These are phyloP conservation scores for Dorcus hopei DNA, from an alignment of 2,888 invertebrate species.

Conservation along the genomic window DNA sequence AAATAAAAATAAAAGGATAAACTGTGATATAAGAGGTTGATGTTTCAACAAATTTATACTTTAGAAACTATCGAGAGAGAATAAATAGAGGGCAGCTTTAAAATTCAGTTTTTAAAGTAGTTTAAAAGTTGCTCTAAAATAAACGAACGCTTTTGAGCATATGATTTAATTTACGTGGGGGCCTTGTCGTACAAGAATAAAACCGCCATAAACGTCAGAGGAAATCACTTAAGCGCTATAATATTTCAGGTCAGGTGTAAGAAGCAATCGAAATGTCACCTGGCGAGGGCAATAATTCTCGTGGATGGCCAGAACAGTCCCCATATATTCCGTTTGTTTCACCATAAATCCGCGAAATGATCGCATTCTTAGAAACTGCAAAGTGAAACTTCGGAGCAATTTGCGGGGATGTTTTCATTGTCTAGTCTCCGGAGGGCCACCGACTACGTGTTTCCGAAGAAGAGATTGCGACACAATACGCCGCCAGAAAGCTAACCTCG, in stretches of 20 bases:
- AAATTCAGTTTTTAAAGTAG: too few species aligned
- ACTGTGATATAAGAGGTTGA: too few species aligned
- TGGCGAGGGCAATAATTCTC: conserved; percentile 37
- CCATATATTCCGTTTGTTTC: conserved; percentile 43
- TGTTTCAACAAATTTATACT: too few species aligned
- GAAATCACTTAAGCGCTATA: conserved; percentile 29
- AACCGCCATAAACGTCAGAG: not conserved
- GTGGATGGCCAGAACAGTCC: conserved; percentile 33
- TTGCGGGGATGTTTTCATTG: conserved; percentile 39
- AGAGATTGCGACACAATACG: conserved; percentile 27
- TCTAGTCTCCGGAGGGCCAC: conserved; percentile 23
- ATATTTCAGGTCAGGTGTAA: conserved; percentile 43
- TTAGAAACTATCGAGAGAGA: too few species aligned
- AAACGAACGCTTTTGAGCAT: too few species aligned
- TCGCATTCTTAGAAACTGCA: conserved; percentile 40
- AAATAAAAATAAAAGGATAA: too few species aligned
- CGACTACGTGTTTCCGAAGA: conserved; percentile 23
- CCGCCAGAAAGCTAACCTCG: conserved; percentile 22
- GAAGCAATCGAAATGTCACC: conserved; percentile 43
- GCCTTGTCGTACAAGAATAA: too few species aligned
- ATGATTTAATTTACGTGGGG: too few species aligned
- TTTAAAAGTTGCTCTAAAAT: too few species aligned
- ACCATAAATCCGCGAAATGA: conserved; percentile 43
- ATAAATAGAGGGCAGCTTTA: too few species aligned
- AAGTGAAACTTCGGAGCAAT: conserved; percentile 44